Evolutionary conservation across 2,888 invertebrate genomes (phyloP).

Genomic region (Watsonalla binaria): DNA sequence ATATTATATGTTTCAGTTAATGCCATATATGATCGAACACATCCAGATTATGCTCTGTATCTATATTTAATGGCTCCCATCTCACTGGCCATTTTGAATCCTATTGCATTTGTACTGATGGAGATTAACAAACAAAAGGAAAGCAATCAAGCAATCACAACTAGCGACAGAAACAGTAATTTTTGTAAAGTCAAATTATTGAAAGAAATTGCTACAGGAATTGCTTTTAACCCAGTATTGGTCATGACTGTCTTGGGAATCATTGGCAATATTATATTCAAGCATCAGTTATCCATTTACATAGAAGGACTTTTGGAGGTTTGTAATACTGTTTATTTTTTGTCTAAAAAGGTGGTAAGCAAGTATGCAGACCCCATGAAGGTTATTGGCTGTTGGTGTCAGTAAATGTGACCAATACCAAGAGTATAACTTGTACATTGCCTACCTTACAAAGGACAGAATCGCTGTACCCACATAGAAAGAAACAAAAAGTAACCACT

Average conservation of each 20-base stretch:
- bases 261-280: conserved; percentile 88
- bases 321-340: conserved; percentile 30
- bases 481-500: no score
- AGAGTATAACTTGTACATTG: no score
- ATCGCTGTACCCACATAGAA: no score
- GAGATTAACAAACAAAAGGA: conserved; percentile 84
- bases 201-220: conserved; percentile 81
- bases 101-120: conserved; percentile 92
- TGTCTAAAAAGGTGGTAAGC: neutral
- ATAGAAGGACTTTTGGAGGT: conserved; percentile 87
- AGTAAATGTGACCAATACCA: no score
- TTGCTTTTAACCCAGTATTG: conserved; percentile 92
- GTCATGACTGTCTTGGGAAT: conserved; percentile 96
- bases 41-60: conserved; percentile 94
- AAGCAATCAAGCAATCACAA: conserved; percentile 28
- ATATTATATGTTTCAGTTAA: conserved; percentile 78
- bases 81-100: conserved; percentile 94
- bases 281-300: conserved; percentile 86
- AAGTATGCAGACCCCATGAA: no score
- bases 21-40: conserved; percentile 89
- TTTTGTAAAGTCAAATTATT: conserved; percentile 52
- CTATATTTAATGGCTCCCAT: conserved; percentile 96
- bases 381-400: no score
- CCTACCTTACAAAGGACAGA: no score
- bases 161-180: conserved; percentile 32